phyloP scores from a whole-genome alignment of 2,797 vertebrate genomes.

The Mus minutoides region DNA sequence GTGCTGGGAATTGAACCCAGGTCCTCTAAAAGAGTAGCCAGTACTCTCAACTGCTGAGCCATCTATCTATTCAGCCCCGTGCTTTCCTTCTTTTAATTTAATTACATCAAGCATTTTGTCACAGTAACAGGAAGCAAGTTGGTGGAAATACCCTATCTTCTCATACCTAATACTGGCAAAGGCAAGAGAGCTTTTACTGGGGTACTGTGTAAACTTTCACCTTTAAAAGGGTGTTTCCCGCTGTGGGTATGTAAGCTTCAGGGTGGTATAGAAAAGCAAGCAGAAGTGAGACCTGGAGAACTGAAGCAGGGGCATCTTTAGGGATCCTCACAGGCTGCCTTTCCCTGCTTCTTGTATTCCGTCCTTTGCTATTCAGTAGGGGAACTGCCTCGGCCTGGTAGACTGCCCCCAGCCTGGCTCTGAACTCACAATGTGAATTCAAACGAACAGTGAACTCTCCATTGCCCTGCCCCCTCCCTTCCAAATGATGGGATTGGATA shows the following conservation, averaged over 20 bases:
- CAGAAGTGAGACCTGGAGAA: neutral
- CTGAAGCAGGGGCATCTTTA: neutral
- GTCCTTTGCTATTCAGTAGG: neutral
- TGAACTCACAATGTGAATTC: neutral
- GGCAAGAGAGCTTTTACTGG: too few relatives aligned
- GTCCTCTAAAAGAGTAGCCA: neutral
- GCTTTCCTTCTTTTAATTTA: neutral
- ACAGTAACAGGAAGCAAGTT: neutral
- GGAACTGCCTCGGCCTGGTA: neutral
- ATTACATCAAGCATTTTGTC: neutral
- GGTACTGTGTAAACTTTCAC: neutral
- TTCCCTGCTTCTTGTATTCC: neutral
- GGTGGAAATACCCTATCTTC: neutral
- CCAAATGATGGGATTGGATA: neutral
- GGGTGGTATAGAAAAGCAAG: neutral
- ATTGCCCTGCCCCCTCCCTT: neutral
- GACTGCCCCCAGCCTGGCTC: neutral
- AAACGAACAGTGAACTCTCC: neutral
- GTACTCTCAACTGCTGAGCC: neutral
- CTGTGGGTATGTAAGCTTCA: neutral
- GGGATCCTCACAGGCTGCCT: neutral
- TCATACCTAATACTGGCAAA: neutral
- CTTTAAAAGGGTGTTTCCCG: neutral
- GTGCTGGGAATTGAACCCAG: neutral
- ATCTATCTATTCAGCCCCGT: neutral